Percentiles rank a stretch among this genome's conserved stretches.
phyloP scores from a whole-genome alignment of 1,140 invertebrate species.

The Aphelenchoides fujianensis region DNA sequence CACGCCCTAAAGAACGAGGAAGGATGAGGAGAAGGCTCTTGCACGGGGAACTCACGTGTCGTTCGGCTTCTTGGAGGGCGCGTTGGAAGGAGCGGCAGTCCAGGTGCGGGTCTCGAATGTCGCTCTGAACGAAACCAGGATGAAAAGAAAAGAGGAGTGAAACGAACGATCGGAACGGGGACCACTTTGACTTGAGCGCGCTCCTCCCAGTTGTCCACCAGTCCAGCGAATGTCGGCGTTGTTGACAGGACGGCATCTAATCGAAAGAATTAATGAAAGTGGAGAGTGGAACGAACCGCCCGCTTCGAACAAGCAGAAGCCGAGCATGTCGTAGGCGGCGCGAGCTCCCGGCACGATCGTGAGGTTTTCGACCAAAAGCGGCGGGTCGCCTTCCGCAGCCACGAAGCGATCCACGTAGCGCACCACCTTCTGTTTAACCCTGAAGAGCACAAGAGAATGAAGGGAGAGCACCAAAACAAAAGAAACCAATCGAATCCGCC shows the following conservation, averaged over 20 bases:
- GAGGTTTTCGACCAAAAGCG: slow-evolving; percentile 25
- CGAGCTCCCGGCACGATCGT: slow-evolving; percentile 29
- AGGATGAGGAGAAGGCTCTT: too few species aligned
- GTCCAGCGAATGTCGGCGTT: slow-evolving; percentile 30
- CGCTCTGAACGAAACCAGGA: too few species aligned
- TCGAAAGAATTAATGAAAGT: slow-evolving; percentile 19
- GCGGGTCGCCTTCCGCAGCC: slow-evolving; percentile 12
- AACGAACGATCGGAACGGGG: slow-evolving; percentile 32
- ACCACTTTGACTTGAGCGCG: slow-evolving; percentile 36
- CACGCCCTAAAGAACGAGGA: slow-evolving; percentile 33
- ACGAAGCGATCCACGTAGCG: slow-evolving; percentile 30
- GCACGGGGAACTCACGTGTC: slow-evolving; percentile 24
- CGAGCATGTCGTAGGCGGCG: slow-evolving; percentile 44
- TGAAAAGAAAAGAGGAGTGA: too few species aligned
- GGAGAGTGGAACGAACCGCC: slow-evolving; percentile 25
- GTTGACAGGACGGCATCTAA: slow-evolving; percentile 36
- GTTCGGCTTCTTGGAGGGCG: slow-evolving; percentile 19
- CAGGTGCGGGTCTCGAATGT: slow-evolving; percentile 27
- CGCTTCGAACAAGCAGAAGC: slow-evolving; percentile 31
- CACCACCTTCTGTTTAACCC: slow-evolving; percentile 25
- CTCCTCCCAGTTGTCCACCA: slow-evolving; percentile 38
- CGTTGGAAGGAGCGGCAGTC: too few species aligned
- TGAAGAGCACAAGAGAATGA: slow-evolving; percentile 21
- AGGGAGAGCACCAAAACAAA: too few species aligned
- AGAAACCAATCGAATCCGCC: slow-evolving; percentile 36